Evolutionary conservation across 1,140 invertebrate species (phyloP).

Genomic region (Acromyrmex heyeri): DNA sequence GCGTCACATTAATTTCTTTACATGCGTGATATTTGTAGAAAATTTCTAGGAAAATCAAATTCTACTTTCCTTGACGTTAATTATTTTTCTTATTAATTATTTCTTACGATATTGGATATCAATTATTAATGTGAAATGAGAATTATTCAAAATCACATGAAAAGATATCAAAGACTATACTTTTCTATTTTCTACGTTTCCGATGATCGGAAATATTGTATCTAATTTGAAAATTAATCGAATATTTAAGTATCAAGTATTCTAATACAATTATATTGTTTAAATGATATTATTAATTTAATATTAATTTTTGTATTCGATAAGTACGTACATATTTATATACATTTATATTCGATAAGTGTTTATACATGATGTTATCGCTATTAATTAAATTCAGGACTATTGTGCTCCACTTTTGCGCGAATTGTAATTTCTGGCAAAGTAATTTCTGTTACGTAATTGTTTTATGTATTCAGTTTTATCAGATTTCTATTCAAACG

Average conservation of each 20-base stretch:
- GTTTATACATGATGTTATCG: not conserved
- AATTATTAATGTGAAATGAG: not conserved
- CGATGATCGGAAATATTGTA: not conserved
- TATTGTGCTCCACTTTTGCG: not conserved
- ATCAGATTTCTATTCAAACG: no score
- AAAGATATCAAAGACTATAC: not conserved
- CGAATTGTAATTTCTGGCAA: constrained; percentile 36
- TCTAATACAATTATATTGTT: not conserved
- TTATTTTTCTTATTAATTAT: constrained; percentile 11
- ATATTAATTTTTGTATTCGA: not conserved
- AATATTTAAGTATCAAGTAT: not conserved
- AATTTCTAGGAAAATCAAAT: not conserved
- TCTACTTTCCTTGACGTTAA: not conserved
- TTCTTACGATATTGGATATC: not conserved
- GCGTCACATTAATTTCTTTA: constrained; percentile 4
- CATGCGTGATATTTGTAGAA: not conserved
- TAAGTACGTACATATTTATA: not conserved
- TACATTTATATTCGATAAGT: no score
- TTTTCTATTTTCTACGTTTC: not conserved
- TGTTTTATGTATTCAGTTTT: not conserved
- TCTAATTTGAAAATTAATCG: not conserved
- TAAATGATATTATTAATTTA: not conserved
- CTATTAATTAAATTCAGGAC: constrained; percentile 40
- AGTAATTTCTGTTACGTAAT: not conserved
- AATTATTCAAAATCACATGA: not conserved